Evolutionary conservation across 1,140 invertebrate species (phyloP), one percentile per base, ranked within the genome.

Genomic region (Mercenaria mercenaria): DNA sequence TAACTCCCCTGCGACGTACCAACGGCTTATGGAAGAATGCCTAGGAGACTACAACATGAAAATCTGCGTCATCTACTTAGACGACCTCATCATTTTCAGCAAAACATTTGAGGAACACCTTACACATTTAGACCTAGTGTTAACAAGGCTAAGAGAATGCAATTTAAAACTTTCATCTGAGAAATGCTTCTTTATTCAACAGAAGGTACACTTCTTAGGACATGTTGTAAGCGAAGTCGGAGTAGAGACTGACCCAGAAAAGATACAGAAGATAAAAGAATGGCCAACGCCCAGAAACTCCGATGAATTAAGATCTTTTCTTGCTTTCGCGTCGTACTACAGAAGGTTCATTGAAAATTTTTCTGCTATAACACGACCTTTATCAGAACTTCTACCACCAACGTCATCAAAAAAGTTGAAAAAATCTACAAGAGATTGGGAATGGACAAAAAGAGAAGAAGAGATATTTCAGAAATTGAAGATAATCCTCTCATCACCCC

Each of bases 221-320:
- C 76, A 47, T 50, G 32, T 79, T 23, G 76, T 47, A 34, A n/a
- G 39, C 43, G 76, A 79, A 23, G 39, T 8, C 2, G 43, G 76
- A 43, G 26, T 79, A 6, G 76, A 43, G 43, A 50, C 76, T 41
- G 76, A 79, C 26, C 43, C 76, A 47, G 15, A 2, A 8, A 79
- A 79, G 41, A 79, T 79, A 41, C 10, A 79, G 15, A 79, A 79
- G n/a, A 50, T 79, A 15, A 23, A 26, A 47, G 26, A 43, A 10
- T 79, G 37, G 39, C 43, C 76, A 10, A 47, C n/a, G 32, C 76
- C 76, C 3, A 34, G 8, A 15, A 81, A 41, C 29, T n/a, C 77
- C 6, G 77, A 52, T 32, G 77, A 81, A 81, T 8, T 81, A 18
- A 56, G 77, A 59, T 26, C n/a, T 29, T 81, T 81, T 29, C 37